Evolutionary conservation across 1,140 invertebrate species (phyloP).

Genomic region (Formica exsecta): DNA sequence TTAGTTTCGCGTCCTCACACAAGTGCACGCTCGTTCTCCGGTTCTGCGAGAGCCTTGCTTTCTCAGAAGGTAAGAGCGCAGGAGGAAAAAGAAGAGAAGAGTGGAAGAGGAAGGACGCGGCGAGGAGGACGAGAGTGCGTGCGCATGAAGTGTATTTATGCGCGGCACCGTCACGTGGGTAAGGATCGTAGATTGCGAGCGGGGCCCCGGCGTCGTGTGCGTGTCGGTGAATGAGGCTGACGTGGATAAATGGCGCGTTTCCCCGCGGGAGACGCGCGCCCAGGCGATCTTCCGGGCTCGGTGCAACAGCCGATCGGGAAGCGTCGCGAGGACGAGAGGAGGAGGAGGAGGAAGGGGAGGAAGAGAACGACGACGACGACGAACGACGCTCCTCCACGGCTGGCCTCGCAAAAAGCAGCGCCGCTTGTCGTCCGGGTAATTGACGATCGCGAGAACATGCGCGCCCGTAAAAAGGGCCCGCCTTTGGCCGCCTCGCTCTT

Average conservation of each 20-base stretch:
- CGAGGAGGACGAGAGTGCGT: constrained; percentile 64
- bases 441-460: constrained; percentile 64
- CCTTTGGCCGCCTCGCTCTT: constrained; percentile 56
- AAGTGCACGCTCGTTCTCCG: background rate
- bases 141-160: constrained; percentile 76
- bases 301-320: constrained; percentile 74
- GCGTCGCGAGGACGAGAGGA: constrained; percentile 41
- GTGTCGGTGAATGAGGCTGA: constrained; percentile 85
- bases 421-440: constrained; percentile 63
- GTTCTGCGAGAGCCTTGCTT: background rate
- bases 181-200: constrained; percentile 76
- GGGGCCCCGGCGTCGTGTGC: constrained; percentile 39
- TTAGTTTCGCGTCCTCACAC: background rate
- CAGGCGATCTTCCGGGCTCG: constrained; percentile 80
- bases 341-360: background rate
- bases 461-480: constrained; percentile 59
- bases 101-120: constrained; percentile 44
- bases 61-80: constrained; percentile 34
- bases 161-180: constrained; percentile 76
- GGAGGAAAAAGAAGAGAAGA: constrained; percentile 31
- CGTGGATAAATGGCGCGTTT: constrained; percentile 85
- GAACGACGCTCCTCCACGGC: constrained; percentile 34
- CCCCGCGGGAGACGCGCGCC: constrained; percentile 80
- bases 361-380: constrained; percentile 17
- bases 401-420: constrained; percentile 55